Conservation (phyloP, 2,797 vertebrate species). For the Melanotaenia boesemani region DNA sequence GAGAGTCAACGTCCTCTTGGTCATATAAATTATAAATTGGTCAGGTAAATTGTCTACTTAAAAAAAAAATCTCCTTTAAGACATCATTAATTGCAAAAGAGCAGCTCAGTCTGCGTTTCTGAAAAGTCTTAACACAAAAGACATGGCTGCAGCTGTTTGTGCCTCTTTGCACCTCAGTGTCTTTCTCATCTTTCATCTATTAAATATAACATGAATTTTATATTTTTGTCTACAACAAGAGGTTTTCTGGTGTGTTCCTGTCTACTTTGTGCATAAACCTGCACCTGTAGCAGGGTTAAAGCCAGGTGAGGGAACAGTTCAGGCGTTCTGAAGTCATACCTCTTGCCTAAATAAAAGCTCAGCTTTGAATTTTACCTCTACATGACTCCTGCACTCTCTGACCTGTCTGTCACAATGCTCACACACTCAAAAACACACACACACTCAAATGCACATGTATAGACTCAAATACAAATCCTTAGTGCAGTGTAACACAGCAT, state of each 20-base stretch:
- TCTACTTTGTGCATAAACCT: not conserved
- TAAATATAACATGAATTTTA: not conserved
- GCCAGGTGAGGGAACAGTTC: constrained; percentile 30
- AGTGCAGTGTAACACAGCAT: constrained; percentile 49
- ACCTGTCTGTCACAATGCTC: constrained; percentile 45
- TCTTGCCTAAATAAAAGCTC: constrained; percentile 60
- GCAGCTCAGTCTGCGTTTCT: constrained; percentile 6
- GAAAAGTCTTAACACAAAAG: not conserved
- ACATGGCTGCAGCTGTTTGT: not conserved
- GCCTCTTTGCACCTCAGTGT: no score
- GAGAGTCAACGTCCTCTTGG: not conserved
- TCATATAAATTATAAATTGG: not conserved
- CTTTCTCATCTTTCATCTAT: not conserved
- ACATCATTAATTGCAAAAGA: constrained; percentile 12
- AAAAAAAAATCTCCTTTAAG: not conserved
- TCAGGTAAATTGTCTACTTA: constrained; percentile 1
- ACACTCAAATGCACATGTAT: not conserved
- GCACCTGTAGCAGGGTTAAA: constrained; percentile 27
- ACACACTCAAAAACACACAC: constrained; percentile 38
- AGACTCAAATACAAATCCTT: constrained; percentile 34
- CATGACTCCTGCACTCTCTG: constrained; percentile 44
- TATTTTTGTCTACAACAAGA: not conserved
- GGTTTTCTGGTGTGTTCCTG: not conserved
- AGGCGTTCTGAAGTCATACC: constrained; percentile 40
- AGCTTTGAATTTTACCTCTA: constrained; percentile 56